Evolutionary conservation across 2,888 invertebrate species (phyloP), one percentile per base, ranked within the genome.

Genomic region (Ophion obscuratus): DNA sequence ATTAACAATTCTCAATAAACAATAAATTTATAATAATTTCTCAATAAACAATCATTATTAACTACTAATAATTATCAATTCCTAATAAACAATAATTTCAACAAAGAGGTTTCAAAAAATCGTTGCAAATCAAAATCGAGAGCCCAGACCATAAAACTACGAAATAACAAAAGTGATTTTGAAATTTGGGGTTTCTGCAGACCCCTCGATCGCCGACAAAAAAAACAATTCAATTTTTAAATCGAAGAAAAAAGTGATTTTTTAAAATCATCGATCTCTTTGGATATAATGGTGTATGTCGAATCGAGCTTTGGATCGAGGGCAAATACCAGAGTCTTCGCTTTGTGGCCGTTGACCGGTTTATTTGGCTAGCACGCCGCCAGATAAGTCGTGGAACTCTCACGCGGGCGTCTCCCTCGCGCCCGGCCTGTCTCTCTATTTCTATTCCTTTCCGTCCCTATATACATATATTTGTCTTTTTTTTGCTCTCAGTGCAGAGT

Each of bases 321-420:
- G 79, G 36, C 85, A 73, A 83, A 80, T 76, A 73, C 79, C 71
- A 67, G 82, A 62, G 70, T 68, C 81, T 85, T 81, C 61, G 79
- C 44, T 77, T 40, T 57, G 75, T 87, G 85, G 85, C 78, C 83
- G 81, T 85, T 85, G 85, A 83, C 83, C 87, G 85, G 81, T 85
- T 87, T 85, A 85, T 83, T 87, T 74, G 83, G 83, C 82, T 79
- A 83, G 64, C 75, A 68, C 68, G 70, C 78, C 82, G 73, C 44
- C 76, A 67, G 82, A 85, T 80, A 83, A 85, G 85, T 85, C 79
- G 85, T 80, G 76, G 83, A 85, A 85, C 85, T 85, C 83, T 84
- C 85, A 80, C 85, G 71, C 81, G 31, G 62, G 66, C 47, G 53
- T 76, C 44, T 70, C 47, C 76, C 27, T 47, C 61, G n/a, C 79